phyloP scores from a whole-genome alignment of 2,797 vertebrate genomes.

The Chelidonichthys spinosus region DNA sequence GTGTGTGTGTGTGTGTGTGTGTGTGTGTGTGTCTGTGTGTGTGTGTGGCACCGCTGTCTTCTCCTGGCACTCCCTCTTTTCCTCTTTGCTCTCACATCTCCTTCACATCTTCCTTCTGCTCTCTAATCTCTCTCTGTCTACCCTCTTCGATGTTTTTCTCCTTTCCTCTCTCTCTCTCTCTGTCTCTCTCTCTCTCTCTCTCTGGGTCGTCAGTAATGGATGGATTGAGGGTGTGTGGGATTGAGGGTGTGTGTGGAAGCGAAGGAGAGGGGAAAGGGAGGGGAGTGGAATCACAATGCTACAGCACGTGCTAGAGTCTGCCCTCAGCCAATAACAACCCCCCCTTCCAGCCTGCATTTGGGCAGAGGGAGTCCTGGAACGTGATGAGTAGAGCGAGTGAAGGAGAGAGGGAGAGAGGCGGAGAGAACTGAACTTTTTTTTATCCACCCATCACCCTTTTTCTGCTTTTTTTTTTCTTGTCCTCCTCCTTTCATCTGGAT shows the following conservation, averaged over 20 bases:
- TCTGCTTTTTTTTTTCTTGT: conserved; percentile 13
- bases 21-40: conserved; percentile 24
- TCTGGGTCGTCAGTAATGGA: conserved; percentile 35
- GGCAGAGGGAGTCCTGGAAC: conserved; percentile 40
- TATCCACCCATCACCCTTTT: conserved; percentile 12
- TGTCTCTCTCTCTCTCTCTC: conserved; percentile 15
- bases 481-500: conserved; percentile 43
- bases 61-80: conserved; percentile 4
- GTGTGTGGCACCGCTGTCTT: conserved; percentile 12
- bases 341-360: conserved; percentile 46
- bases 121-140: conserved; percentile 36
- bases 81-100: not conserved
- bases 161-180: not conserved
- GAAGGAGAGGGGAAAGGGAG: not conserved
- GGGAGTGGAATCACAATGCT: conserved; percentile 73
- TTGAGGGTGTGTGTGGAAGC: conserved; percentile 24
- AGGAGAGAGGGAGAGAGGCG: not conserved
- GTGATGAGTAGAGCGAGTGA: conserved; percentile 32
- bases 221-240: conserved; percentile 39
- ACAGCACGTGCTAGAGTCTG: conserved; percentile 73
- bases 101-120: conserved; percentile 9
- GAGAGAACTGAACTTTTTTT: not conserved
- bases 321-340: conserved; percentile 73
- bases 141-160: conserved; percentile 25
- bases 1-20: conserved; percentile 14